A percentile compares a stretch with the other conserved stretches of the same genome.
These are phyloP conservation scores for Buathra laborator DNA, from an alignment of 2,888 invertebrate genomes.

Conservation along the genomic window DNA sequence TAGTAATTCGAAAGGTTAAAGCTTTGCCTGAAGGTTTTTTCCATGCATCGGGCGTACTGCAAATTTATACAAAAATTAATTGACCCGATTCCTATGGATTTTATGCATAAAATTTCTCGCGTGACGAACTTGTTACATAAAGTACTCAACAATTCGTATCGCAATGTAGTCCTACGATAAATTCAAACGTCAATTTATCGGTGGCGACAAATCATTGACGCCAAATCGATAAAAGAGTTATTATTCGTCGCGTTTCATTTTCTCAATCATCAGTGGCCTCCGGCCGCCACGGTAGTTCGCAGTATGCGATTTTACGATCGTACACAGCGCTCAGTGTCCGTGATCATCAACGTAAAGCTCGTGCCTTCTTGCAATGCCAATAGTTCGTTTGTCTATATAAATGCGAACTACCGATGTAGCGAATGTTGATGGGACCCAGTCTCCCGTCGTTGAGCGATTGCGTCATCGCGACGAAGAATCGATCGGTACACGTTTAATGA, in stretches of 20 bases:
- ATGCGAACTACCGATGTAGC: conserved; percentile 24
- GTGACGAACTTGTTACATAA: not conserved
- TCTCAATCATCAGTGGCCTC: conserved; percentile 29
- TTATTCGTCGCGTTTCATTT: conserved; percentile 41
- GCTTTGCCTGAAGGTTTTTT: not conserved
- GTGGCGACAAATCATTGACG: conserved; percentile 20
- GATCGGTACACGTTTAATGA: conserved; percentile 61
- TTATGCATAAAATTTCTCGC: not conserved
- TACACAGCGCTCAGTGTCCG: conserved; percentile 14
- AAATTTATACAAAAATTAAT: not conserved
- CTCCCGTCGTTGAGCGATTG: conserved; percentile 15
- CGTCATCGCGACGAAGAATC: conserved; percentile 63
- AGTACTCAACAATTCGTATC: not conserved
- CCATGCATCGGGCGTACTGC: too few relatives aligned
- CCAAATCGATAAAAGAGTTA: conserved; percentile 22
- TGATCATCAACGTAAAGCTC: not conserved
- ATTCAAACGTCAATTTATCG: conserved; percentile 22
- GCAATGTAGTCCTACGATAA: conserved; percentile 4
- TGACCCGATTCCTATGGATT: not conserved
- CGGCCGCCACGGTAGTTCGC: conserved; percentile 22
- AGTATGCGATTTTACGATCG: conserved; percentile 44
- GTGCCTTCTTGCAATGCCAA: conserved; percentile 32
- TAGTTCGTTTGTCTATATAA: conserved; percentile 46
- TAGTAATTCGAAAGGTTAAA: not conserved
- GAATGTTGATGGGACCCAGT: conserved; percentile 21